Conservation (phyloP, 2,113 vertebrate species). For the Saguinus imperator region DNA sequence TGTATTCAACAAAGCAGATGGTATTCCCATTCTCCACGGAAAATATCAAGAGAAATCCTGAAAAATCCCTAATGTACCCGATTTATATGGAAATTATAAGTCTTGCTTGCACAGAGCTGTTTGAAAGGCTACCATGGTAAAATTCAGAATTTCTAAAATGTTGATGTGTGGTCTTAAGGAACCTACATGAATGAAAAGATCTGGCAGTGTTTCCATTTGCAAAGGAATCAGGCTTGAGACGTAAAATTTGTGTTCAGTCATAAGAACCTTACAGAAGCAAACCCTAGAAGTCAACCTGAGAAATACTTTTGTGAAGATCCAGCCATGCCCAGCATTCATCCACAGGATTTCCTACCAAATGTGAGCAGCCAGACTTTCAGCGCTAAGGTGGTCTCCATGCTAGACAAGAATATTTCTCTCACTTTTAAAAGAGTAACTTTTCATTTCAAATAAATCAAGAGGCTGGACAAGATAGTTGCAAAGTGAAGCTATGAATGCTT, state of each 20-base stretch:
- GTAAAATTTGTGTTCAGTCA: constrained; percentile 62
- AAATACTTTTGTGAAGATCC: constrained; percentile 38
- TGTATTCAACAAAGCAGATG: constrained; percentile 86
- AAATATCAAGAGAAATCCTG: constrained; percentile 83
- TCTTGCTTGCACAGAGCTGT: constrained; percentile 80
- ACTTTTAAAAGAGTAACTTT: constrained; percentile 10
- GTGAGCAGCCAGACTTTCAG: neutral
- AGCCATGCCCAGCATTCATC: neutral
- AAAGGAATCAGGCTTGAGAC: constrained; percentile 60
- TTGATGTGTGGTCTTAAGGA: constrained; percentile 76
- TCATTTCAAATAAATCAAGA: constrained; percentile 52
- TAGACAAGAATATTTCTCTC: neutral
- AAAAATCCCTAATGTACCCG: constrained; percentile 82
- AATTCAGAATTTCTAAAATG: constrained; percentile 83
- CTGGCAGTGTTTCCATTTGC: constrained; percentile 50
- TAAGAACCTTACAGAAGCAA: constrained; percentile 59
- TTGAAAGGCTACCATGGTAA: constrained; percentile 77
- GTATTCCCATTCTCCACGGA: constrained; percentile 83
- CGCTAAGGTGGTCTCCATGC: neutral
- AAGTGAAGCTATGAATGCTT: neutral
- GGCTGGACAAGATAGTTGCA: neutral
- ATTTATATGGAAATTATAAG: constrained; percentile 86
- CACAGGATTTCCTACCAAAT: neutral
- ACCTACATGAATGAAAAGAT: constrained; percentile 62
- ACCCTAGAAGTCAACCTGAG: neutral